Percentiles rank a stretch among this genome's conserved stretches.
phyloP scores from a whole-genome alignment of 2,113 vertebrate species.

The Sceloporus tristichus region DNA sequence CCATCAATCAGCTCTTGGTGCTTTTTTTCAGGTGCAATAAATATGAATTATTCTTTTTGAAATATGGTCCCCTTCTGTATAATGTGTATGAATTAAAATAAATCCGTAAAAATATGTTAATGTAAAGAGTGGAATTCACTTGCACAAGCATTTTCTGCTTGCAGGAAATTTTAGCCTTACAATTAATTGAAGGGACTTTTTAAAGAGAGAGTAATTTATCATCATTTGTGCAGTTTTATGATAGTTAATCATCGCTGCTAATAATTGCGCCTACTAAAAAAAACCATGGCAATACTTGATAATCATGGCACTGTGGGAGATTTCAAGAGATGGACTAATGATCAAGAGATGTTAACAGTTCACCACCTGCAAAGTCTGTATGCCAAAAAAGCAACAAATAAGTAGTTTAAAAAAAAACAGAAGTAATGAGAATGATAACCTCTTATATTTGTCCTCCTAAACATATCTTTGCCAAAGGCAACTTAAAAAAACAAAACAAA shows the following conservation, averaged over 20 bases:
- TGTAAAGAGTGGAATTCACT: not conserved
- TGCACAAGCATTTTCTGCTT: slow-evolving; percentile 4
- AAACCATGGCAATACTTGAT: slow-evolving; percentile 14
- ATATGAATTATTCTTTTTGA: not conserved
- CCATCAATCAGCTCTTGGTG: not conserved
- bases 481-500: not conserved
- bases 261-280: not conserved
- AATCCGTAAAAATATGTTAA: not conserved
- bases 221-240: not conserved
- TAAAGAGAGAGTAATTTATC: slow-evolving; percentile 21
- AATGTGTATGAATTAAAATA: slow-evolving; percentile 13
- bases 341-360: slow-evolving; percentile 6
- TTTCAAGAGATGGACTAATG: not conserved
- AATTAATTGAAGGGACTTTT: slow-evolving; percentile 14
- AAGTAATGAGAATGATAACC: not conserved
- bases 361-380: not conserved
- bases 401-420: not conserved
- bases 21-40: not conserved
- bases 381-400: not conserved
- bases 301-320: slow-evolving; percentile 2
- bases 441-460: not conserved
- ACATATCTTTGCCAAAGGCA: slow-evolving; percentile 7
- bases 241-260: not conserved
- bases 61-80: not conserved
- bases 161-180: not conserved